Percentiles rank a stretch among this genome's conserved stretches.
These are phyloP conservation scores for Syndactyla subalaris DNA, from an alignment of 2,797 vertebrate genomes.

Conservation along the genomic window DNA sequence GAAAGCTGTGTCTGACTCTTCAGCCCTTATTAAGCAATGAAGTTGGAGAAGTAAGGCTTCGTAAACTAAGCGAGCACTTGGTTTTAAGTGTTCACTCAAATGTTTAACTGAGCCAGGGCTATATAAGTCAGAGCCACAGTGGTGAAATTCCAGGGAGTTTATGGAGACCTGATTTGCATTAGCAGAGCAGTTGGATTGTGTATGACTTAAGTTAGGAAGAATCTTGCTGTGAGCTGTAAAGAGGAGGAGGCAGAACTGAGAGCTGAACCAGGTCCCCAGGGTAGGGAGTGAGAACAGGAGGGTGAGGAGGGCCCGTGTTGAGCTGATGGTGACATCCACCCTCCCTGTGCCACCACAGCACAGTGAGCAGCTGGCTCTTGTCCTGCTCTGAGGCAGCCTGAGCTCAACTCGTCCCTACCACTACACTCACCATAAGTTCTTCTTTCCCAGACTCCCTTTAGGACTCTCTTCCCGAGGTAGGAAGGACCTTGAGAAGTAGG, in stretches of 20 bases:
- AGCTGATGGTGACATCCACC: accelerated
- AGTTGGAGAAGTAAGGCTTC: background rate
- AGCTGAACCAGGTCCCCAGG: background rate
- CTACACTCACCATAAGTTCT: background rate
- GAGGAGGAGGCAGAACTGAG: background rate
- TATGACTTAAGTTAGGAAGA: background rate
- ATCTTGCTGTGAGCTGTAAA: background rate
- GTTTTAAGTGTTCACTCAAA: background rate
- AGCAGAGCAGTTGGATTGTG: background rate
- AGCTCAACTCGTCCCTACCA: background rate
- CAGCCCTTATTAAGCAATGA: background rate
- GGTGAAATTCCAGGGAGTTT: background rate
- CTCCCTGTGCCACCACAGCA: background rate
- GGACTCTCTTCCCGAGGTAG: background rate
- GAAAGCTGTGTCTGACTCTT: background rate
- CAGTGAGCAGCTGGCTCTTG: background rate
- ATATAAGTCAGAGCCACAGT: background rate
- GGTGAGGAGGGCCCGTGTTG: background rate
- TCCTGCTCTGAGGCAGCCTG: background rate
- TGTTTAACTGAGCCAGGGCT: background rate
- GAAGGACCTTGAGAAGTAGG: background rate
- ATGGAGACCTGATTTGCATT: background rate
- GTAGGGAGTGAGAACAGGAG: background rate
- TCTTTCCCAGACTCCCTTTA: background rate
- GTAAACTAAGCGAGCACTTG: background rate